Evolutionary conservation across 2,888 invertebrate species (phyloP), one percentile per base, ranked within the genome.

Genomic region (Spisula solida): DNA sequence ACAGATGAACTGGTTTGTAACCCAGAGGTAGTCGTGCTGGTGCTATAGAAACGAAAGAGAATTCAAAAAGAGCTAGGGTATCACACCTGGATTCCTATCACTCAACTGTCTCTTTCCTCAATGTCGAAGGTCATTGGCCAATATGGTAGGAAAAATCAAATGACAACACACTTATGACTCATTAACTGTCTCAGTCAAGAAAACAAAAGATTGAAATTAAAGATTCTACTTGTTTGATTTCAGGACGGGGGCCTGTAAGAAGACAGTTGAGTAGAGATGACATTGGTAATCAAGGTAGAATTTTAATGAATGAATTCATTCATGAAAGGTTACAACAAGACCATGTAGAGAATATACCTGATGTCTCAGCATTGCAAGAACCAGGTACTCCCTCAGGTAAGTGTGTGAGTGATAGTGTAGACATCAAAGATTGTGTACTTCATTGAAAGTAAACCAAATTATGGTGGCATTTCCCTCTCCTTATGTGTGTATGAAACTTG

Each of bases 361-460:
- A 91, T 18, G 92, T 94, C 25, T 94, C 94, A n/a, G 94, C 94
- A n/a, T 92, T 96, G 12, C 94, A 95, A 56, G 96, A 96, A 87
- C 96, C 96, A 70, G 96, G 95, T 20, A 96, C 96, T n/a, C 96
- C 96, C n/a, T 93, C 93, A 92, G 96, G 96, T 96, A 82, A 90
- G 88, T 29, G 41, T 41, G 41, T 41, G 41, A 5, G 41, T 20
- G n/a, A 4, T 25, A 2, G 25, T 25, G 10, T 51, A 16, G 51
- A 51, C 12, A 51, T 51, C 1, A 12, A 1, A 16, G 51, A 51
- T 51, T 51, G 51, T 51, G 51, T 51, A 51, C 16, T 51, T 51
- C 16, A 51, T 5, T 51, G 14, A 16, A 16, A 51, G 51, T 51
- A 51, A 51, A 12, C 16, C 51, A 12, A 51, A 1, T 51, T 47